Conservation (phyloP, 1,140 invertebrate species). For the Helicorthomorpha holstii region DNA sequence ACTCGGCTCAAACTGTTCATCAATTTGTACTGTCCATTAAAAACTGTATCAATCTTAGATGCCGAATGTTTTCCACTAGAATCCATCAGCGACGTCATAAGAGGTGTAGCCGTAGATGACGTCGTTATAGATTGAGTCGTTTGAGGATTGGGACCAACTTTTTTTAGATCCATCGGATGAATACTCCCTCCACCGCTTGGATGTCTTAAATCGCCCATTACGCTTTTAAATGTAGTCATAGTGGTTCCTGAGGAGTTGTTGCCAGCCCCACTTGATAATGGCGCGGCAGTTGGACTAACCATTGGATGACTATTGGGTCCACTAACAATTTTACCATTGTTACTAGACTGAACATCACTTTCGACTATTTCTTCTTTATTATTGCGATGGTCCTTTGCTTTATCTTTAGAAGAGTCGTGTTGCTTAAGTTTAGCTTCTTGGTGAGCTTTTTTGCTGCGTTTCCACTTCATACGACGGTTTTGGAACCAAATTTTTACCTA, state of each 20-base stretch:
- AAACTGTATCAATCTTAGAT: background rate
- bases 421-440: conserved; percentile 35
- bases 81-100: too few species aligned
- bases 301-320: background rate
- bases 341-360: background rate
- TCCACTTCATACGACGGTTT: conserved; percentile 91
- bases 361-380: background rate
- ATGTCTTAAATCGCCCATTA: too few species aligned
- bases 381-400: background rate
- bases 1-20: background rate
- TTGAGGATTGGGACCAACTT: too few species aligned
- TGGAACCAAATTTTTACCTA: conserved; percentile 95
- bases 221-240: too few species aligned
- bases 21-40: conserved; percentile 7
- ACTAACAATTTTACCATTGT: background rate
- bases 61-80: background rate
- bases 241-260: too few species aligned
- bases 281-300: background rate
- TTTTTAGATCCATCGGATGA: too few species aligned
- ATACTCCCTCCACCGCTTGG: too few species aligned
- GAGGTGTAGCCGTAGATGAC: too few species aligned
- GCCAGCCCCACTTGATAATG: too few species aligned
- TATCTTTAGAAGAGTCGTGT: conserved; percentile 5
- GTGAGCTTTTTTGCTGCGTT: conserved; percentile 81
- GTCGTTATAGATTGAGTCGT: too few species aligned